Percentiles rank a stretch among this genome's conserved stretches.
Conservation (phyloP, 2,797 vertebrate species). For the Tapirus indicus region DNA sequence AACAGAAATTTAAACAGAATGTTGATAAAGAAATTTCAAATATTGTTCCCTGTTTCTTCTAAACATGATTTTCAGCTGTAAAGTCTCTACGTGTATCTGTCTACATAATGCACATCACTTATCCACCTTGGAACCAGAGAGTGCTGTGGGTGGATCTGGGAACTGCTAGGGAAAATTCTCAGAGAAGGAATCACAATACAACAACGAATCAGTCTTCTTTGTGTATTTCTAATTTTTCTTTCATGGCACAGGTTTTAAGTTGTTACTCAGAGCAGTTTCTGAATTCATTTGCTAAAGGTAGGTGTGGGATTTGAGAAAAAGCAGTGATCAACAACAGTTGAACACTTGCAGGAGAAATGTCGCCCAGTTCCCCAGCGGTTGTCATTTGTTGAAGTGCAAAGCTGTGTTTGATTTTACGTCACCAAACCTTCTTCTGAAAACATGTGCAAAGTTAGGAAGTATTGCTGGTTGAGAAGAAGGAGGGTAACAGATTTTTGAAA, state of each 20-base stretch:
- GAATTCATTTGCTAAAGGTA: conserved; percentile 78
- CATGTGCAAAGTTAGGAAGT: background rate
- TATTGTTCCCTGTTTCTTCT: background rate
- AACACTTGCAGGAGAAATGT: background rate
- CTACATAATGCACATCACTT: background rate
- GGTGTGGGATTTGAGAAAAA: conserved; percentile 75
- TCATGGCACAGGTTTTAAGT: conserved; percentile 88
- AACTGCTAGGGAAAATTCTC: background rate
- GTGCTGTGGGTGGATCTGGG: background rate
- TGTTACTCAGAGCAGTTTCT: conserved; percentile 85
- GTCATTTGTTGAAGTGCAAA: background rate
- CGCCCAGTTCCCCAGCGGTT: background rate
- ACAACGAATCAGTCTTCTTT: background rate
- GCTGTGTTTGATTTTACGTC: background rate
- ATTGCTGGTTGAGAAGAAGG: background rate
- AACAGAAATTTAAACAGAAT: background rate
- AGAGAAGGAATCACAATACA: background rate
- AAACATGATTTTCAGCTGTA: background rate
- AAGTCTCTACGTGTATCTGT: background rate
- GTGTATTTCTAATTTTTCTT: background rate
- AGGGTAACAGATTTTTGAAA: background rate
- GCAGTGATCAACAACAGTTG: conserved; percentile 78
- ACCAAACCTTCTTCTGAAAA: background rate
- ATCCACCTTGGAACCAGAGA: background rate
- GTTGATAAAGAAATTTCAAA: background rate